Evolutionary conservation across 2,797 vertebrate genomes (phyloP).

Genomic region (Onychomys torridus): DNA sequence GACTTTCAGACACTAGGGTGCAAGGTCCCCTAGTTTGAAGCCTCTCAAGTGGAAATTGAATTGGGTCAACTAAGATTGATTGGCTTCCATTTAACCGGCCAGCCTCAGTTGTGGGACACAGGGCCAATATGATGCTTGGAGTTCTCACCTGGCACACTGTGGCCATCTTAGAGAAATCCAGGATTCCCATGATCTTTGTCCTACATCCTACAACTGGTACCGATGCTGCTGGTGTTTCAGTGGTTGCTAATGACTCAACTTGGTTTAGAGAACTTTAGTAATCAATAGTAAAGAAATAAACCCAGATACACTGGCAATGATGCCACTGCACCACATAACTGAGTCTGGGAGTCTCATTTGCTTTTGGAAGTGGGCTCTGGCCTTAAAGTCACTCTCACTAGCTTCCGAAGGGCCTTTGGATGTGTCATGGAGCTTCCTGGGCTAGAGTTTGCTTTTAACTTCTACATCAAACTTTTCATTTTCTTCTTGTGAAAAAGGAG

Average conservation of each 20-base stretch:
- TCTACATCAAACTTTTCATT: not conserved
- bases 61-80: not conserved
- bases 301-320: not conserved
- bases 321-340: not conserved
- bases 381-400: not conserved
- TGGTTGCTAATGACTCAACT: not conserved
- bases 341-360: not conserved
- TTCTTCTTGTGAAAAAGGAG: conserved; percentile 15
- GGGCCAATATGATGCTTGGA: not conserved
- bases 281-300: not conserved
- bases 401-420: not conserved
- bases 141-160: not conserved
- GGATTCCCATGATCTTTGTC: not conserved
- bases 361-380: not conserved
- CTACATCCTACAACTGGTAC: not conserved
- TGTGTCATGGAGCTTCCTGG: not conserved
- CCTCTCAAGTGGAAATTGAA: not conserved
- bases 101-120: not conserved
- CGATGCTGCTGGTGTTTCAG: not conserved
- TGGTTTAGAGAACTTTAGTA: not conserved
- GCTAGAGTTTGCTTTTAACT: not conserved
- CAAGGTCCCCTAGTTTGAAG: not conserved
- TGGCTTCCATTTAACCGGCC: not conserved
- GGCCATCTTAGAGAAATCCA: not conserved
- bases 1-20: not conserved